These are phyloP conservation scores for Manis crassicaudata DNA, from an alignment of 2,797 vertebrate genomes.

Conservation along the genomic window DNA sequence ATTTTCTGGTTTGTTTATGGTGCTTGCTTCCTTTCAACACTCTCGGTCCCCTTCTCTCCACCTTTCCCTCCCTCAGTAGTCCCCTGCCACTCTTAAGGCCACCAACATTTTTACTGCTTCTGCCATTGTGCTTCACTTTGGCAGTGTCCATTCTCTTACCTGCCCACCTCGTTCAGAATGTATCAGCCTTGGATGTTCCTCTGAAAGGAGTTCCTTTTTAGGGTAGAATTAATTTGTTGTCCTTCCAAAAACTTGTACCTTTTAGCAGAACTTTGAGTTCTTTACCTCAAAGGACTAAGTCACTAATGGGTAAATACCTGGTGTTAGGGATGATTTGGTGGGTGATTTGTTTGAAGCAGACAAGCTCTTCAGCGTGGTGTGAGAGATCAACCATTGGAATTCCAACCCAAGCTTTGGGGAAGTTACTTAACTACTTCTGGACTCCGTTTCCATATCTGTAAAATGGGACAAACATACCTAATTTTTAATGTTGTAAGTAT, in stretches of 20 bases:
- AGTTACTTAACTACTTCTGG: neutral
- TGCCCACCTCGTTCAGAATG: neutral
- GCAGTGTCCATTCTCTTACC: neutral
- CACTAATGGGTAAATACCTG: neutral
- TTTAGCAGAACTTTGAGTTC: neutral
- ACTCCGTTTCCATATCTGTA: constrained; percentile 11
- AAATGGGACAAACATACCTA: neutral
- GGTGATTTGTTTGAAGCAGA: neutral
- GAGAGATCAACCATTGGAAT: neutral
- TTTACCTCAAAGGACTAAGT: neutral
- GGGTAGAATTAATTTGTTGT: neutral
- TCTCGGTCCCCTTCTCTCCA: neutral
- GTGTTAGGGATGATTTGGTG: neutral
- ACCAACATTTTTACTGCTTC: neutral
- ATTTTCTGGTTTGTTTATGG: neutral
- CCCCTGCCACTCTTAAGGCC: neutral
- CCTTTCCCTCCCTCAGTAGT: neutral
- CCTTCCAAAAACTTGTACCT: neutral
- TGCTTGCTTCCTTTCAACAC: neutral
- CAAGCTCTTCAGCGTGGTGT: neutral
- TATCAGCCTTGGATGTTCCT: neutral
- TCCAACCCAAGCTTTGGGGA: neutral
- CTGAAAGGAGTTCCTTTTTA: neutral
- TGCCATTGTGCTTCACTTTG: neutral
- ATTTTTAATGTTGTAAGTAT: neutral